Base-by-base conservation (phyloP, 1,140 invertebrate species). In the Heliconius nattereri region DNA sequence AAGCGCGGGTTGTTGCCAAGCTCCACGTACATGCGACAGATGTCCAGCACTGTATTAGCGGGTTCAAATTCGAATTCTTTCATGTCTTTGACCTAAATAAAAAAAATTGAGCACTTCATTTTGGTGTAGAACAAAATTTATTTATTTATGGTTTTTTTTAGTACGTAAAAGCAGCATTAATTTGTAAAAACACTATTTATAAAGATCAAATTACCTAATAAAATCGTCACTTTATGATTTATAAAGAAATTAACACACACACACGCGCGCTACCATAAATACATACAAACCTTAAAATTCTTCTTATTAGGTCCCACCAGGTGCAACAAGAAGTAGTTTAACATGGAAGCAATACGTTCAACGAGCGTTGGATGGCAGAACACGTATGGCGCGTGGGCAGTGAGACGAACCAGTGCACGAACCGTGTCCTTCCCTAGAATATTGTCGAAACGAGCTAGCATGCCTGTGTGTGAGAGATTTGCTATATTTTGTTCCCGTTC, bases 51-150 rank as follows among this genome's bases (percentile, higher is more conserved):
- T 1, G 98, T 97, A 82, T 96, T 96, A 0, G 97, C 97, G 7
- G 99, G 99, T 89, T 99, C 97, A 89, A 99, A 99, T 84, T 98
- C 97, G 91, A 97, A 99, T 87, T 99, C 97, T 86, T 98, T 97
- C 85, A 97, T 96, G 94, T 99, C 97, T 93, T 98, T 98, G 0
- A 99, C 98, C 98, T 98, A 3, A n/a, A 9, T n/a, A 23, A 11
- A 23, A 60, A 60, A 60, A 26, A 1, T 5, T 54, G 6, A 45
- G 40, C 40, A 45, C 1, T 45, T 45, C 6, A 16, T 45, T 45
- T 45, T 45, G 40, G 13, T 45, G 40, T 45, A 45, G 13, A 16
- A 16, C 40, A 16, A 45, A 45, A 16, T 16, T 45, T 7, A 7
- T 16, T 45, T 45, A 45, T 16, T 45, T 45, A 45, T 16, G 3